A percentile compares a stretch with the other conserved stretches of the same genome.
Conservation (phyloP, 2,888 invertebrate species). For the Parnassius orleans region DNA sequence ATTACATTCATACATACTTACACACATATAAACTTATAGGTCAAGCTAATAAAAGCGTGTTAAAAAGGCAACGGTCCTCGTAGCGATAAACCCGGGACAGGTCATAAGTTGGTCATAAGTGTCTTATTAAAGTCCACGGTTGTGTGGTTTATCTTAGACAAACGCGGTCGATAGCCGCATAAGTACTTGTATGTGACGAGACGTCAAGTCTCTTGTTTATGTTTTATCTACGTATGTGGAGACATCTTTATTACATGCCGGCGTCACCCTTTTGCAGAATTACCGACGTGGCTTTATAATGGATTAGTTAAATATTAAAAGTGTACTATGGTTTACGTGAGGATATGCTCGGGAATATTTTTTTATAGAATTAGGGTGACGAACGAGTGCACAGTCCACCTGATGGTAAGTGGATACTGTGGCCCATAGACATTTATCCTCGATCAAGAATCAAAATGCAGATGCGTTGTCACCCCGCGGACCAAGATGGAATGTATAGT, state of each 20-base stretch:
- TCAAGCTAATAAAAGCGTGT: no score
- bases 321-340: no score
- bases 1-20: no score
- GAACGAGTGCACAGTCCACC: no score
- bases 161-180: conserved; percentile 7
- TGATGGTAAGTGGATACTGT: no score
- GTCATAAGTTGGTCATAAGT: conserved; percentile 1
- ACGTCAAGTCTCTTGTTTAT: conserved; percentile 18
- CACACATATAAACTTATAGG: no score
- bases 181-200: neutral
- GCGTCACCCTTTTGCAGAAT: neutral
- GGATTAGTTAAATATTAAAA: conserved; percentile 18
- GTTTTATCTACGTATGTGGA: conserved; percentile 8
- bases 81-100: conserved; percentile 1
- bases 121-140: conserved; percentile 8
- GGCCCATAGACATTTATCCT: no score
- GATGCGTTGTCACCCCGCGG: no score
- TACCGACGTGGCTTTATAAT: conserved; percentile 9
- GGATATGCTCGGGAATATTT: no score
- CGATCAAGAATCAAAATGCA: no score
- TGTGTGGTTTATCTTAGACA: conserved; percentile 1
- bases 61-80: neutral
- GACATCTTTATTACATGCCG: neutral
- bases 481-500: no score
- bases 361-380: no score